Evolutionary conservation across 2,113 vertebrate species (phyloP), one percentile per base, ranked within the genome.

Genomic region (Thamnophis sirtalis): DNA sequence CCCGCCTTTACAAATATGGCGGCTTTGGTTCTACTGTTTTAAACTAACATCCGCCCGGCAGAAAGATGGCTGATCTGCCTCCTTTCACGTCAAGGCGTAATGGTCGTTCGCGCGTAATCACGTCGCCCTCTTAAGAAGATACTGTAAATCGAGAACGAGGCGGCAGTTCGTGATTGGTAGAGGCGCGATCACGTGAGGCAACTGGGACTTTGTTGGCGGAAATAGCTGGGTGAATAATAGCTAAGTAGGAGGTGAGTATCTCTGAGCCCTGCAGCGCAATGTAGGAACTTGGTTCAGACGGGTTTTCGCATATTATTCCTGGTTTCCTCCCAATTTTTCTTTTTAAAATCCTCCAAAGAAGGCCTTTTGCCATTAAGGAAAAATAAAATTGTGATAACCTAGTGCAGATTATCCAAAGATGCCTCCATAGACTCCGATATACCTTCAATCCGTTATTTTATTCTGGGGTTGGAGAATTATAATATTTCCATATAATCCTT

Each of bases 1-100:
- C 10, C 11, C 9, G 51, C 43, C 84, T 53, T 63, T 49, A 86
- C 85, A 84, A 92, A 93, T 9, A 93, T 92, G 93, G 89, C 91
- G 3, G 19, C 54, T 33, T 5, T 17, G 68, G 3, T 21, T 15
- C 33, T 22, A 33, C 43, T 8, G 6, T 38, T 33, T 38, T n/a
- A n/a, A 54, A 3, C 26, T 55, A 17, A 43, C 63, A 38, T 56
- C 49, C 55, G 87, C 92, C 90, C 87, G 5, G 38, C 4, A 3
- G 43, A 53, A 93, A 89, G 49, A 92, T 89, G 84, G 88, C n/a
- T 3, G 26, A 60, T 6, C 0, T 58, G 28, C 22, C 22, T 48
- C 28, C 17, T 55, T 68, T 6, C 13, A 55, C 53, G 49, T 50
- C 33, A 4, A 3, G 8, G 4, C 48, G 50, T 8, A 15, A 60